phyloP scores from a whole-genome alignment of 2,888 invertebrate species.

The Oligia fasciuncula region DNA sequence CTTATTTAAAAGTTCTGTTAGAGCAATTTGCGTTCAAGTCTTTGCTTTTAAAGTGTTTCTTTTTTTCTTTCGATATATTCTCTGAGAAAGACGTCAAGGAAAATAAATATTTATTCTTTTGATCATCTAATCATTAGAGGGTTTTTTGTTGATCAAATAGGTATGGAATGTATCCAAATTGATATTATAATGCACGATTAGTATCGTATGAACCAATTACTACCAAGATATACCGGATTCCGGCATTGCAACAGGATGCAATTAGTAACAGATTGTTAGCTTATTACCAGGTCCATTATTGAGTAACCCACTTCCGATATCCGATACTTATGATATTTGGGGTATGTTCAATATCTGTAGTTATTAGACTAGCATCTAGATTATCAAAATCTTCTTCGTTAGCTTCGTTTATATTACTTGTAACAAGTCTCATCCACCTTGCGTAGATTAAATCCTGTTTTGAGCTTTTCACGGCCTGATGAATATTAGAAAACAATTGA shows the following conservation, averaged over 20 bases:
- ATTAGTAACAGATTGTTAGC: constrained; percentile 51
- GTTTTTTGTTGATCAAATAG: not conserved
- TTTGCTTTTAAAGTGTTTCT: constrained; percentile 19
- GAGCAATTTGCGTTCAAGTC: constrained; percentile 12
- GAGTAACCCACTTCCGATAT: constrained; percentile 23
- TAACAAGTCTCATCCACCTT: not conserved
- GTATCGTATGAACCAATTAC: constrained; percentile 43
- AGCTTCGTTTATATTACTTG: not conserved
- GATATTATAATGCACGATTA: not conserved
- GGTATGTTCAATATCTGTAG: not conserved
- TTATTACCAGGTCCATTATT: constrained; percentile 42
- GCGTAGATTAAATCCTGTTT: not conserved
- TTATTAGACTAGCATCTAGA: not conserved
- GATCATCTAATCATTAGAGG: too few relatives aligned
- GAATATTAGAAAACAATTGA: not conserved
- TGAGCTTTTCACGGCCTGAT: not conserved
- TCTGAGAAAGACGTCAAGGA: not conserved
- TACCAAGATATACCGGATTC: constrained; percentile 19
- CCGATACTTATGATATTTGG: constrained; percentile 14
- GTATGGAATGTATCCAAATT: not conserved
- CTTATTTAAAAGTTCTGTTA: constrained; percentile 7
- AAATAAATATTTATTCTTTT: not conserved
- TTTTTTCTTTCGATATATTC: constrained; percentile 18
- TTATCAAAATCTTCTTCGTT: not conserved
- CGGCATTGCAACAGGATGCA: constrained; percentile 37